Base-by-base conservation (phyloP, 2,888 invertebrate genomes). In the Hedya salicella region DNA sequence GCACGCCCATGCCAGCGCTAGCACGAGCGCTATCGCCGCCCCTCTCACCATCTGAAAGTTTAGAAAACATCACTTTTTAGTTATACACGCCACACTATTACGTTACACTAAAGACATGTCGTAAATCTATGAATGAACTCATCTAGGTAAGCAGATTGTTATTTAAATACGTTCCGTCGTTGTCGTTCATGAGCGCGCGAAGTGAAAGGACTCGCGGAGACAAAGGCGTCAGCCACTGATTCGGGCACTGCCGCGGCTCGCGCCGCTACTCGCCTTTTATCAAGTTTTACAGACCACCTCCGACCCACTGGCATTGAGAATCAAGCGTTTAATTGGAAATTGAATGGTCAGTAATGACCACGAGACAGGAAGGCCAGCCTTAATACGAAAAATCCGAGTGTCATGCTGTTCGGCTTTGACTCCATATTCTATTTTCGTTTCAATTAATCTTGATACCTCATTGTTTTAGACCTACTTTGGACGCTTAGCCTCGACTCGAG, bases 31-130 rank as follows among this genome's bases (percentile, higher is more conserved):
- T 76, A 89, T 81, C 88, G 88, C 88, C 91, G 88, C 91, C 90
- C 92, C 89, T 90, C 91, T 89, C 89, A 91, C 92, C 92, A 92
- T 92, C 93, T 92, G 92, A 84, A 92, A 93, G 82, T 85, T 85
- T 87, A 73, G 71, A 89, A 86, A 86, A 86, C 79, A 85, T 78
- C 80, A 82, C 77, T 77, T 77, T 76, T 89, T 87, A 88, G 85
- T 80, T 77, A 75, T 74, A 71, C 75, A 71, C 73, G 77, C 72
- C 69, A 72, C 52, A 71, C 67, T 73, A 70, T 72, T 72, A 72
- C 70, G 70, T 48, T 40, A 56, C 53, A 62, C 50, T 71, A 69
- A 72, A 74, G 69, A 76, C 71, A 71, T 42, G 32, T 42, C 32
- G 46, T 49, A 46, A 66, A 62, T 64, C 42, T 56, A 78, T 77